Evolutionary conservation across 2,113 vertebrate genomes (phyloP).

Genomic region (Bagarius yarrelli): DNA sequence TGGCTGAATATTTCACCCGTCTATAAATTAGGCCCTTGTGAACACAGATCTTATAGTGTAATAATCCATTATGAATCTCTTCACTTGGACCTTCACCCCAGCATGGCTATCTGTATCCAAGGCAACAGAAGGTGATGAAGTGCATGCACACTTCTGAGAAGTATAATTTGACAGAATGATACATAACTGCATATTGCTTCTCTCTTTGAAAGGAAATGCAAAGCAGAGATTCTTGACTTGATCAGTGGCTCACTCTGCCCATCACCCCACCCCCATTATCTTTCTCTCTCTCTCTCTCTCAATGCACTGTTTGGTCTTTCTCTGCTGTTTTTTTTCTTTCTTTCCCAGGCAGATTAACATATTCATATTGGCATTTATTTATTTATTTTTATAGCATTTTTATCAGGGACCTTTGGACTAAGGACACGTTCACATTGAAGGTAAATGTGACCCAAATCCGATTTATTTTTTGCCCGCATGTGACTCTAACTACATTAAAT

Average conservation of each 20-base stretch:
- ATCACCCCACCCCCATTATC: neutral
- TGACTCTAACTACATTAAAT: too few relatives aligned
- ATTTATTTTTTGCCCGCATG: too few relatives aligned
- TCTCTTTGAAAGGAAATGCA: constrained; percentile 39
- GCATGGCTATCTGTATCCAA: constrained; percentile 39
- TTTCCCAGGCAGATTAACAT: neutral
- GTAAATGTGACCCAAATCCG: too few relatives aligned
- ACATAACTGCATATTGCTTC: constrained; percentile 44
- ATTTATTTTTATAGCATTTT: neutral
- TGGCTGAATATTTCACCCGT: constrained; percentile 39
- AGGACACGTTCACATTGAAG: too few relatives aligned
- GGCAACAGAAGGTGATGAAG: constrained; percentile 47
- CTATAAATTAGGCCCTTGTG: constrained; percentile 18
- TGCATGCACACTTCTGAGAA: constrained; percentile 24
- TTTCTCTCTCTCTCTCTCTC: neutral
- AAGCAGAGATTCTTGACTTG: constrained; percentile 28
- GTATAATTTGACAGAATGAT: constrained; percentile 51
- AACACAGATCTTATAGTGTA: constrained; percentile 23
- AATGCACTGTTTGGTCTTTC: neutral
- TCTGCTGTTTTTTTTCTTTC: neutral
- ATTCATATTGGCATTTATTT: neutral
- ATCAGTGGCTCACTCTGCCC: constrained; percentile 1
- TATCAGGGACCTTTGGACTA: neutral
- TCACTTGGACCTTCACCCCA: constrained; percentile 24
- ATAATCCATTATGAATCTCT: constrained; percentile 42